Evolutionary conservation across 2,797 vertebrate genomes (phyloP), one percentile per base, ranked within the genome.

Genomic region (Cottoperca gobio): DNA sequence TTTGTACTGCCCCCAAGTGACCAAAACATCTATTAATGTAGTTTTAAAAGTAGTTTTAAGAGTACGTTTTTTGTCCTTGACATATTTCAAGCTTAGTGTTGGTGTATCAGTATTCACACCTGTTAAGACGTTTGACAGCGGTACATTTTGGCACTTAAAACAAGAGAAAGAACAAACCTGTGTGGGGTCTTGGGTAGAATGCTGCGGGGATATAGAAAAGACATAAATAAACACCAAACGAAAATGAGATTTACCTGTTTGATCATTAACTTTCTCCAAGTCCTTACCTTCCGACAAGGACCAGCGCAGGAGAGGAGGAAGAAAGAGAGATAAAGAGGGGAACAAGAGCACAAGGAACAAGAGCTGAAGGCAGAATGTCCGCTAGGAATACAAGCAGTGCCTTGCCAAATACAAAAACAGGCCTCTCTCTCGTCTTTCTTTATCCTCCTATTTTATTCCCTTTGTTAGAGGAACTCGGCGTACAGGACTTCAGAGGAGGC

Each of bases 391-490:
- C 89, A 91, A 82, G 86, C 81, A 50, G 79, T 76, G 88, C 86
- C 86, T 89, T 87, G 90, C 92, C 90, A 92, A 91, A 93, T 89
- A 90, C 85, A 89, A 90, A 91, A 91, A 89, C 83, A 90, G 89
- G 86, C 88, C 79, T 86, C 81, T 85, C 78, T 89, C 82, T 89
- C 84, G 67, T 86, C 84, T 92, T 90, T 90, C 86, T 90, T 87
- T 87, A 88, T 89, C 81, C 85, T 88, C 83, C 86, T 92, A 83
- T 91, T 90, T 89, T 93, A 92, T 92, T 93, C 92, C 88, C 92
- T 93, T 93, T 94, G 92, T 93, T 92, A 87, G 82, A 76, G 86
- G 90, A 94, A 92, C 87, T 87, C 80, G n/a, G 78, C 75, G 45
- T 88, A 82, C 85, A 89, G 91, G 87, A 91, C 90, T 92, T 93